phyloP scores from a whole-genome alignment of 1,140 invertebrate species.

The Atta cephalotes region DNA sequence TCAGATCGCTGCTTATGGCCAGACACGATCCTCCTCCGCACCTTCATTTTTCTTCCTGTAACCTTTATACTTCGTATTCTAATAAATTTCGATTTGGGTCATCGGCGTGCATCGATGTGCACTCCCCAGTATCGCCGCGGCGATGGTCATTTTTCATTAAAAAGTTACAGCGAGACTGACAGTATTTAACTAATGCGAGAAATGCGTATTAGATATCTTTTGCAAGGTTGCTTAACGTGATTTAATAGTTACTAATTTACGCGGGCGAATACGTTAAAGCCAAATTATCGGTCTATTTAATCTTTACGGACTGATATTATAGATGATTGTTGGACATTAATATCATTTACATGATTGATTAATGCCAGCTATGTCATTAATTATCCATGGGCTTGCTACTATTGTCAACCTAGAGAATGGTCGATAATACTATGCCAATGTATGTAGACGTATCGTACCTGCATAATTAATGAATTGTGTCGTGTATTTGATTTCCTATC shows the following conservation, averaged over 20 bases:
- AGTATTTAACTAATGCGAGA: constrained; percentile 2
- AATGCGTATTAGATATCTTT: background rate
- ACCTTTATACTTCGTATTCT: constrained; percentile 65
- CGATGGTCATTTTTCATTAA: constrained; percentile 7
- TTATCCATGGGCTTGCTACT: constrained; percentile 38
- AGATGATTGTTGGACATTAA: constrained; percentile 43
- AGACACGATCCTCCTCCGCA: constrained; percentile 68
- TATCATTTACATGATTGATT: constrained; percentile 64
- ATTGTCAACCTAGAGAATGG: constrained; percentile 58
- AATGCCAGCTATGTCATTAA: constrained; percentile 56
- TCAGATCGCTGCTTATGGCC: constrained; percentile 72
- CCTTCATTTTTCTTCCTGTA: constrained; percentile 70
- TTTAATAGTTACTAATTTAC: constrained; percentile 2
- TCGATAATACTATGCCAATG: constrained; percentile 43
- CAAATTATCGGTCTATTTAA: constrained; percentile 46
- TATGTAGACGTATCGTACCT: constrained; percentile 16
- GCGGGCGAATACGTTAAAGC: constrained; percentile 22
- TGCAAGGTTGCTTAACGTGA: background rate
- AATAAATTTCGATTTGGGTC: constrained; percentile 73
- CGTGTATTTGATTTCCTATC: constrained; percentile 22
- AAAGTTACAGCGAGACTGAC: background rate
- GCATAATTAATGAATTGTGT: constrained; percentile 50
- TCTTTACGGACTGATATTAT: constrained; percentile 29
- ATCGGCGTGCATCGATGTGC: constrained; percentile 54
- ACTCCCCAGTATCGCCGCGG: background rate